Evolutionary conservation across 2,113 vertebrate species (phyloP).

Genomic region (Caloenas nicobarica): DNA sequence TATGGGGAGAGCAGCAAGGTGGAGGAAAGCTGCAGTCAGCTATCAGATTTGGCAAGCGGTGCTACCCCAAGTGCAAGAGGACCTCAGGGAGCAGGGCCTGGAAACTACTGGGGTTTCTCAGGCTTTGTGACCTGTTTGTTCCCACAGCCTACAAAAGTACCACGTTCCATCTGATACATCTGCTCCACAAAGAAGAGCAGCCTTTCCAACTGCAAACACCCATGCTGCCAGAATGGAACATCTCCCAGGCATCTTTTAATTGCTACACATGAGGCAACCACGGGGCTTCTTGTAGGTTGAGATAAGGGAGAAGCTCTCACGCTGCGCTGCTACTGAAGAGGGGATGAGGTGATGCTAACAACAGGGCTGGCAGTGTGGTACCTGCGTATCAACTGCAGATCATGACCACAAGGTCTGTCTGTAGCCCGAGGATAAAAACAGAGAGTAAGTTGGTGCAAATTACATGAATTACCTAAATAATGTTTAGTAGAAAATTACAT

Average conservation of each 20-base stretch:
- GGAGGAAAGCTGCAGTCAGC: not conserved
- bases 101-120: not conserved
- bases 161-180: not conserved
- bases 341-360: not conserved
- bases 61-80: not conserved
- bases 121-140: not conserved
- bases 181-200: not conserved
- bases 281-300: not conserved
- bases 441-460: slow-evolving; percentile 13
- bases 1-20: not conserved
- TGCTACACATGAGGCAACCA: not conserved
- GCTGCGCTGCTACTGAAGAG: not conserved
- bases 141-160: not conserved
- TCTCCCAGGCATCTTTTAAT: not conserved
- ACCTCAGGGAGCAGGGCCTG: not conserved
- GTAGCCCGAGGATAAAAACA: slow-evolving; percentile 12
- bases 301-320: not conserved
- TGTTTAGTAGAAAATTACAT: not conserved
- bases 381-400: not conserved
- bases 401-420: not conserved
- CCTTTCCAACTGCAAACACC: not conserved
- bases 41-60: not conserved
- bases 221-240: not conserved
- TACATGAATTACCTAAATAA: slow-evolving; percentile 19
- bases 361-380: not conserved